Conservation (phyloP, 2,113 vertebrate species). For the Butastur rufipennis region DNA sequence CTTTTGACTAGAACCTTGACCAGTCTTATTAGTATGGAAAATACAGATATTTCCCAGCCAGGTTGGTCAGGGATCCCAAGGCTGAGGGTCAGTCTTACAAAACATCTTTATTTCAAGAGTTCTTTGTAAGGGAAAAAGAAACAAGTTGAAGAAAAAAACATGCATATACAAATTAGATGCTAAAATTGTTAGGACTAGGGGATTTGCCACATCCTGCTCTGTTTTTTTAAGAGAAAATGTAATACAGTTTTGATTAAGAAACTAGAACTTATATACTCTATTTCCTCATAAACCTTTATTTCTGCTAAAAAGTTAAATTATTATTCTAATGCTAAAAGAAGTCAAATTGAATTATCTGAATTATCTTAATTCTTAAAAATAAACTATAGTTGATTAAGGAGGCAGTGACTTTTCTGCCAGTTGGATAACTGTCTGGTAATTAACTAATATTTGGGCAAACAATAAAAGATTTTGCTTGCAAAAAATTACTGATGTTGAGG, state of each 20-base stretch:
- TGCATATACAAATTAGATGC: background rate
- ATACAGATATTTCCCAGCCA: background rate
- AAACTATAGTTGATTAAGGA: background rate
- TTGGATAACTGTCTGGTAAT: background rate
- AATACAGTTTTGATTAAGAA: background rate
- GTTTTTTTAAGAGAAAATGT: background rate
- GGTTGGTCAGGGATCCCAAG: background rate
- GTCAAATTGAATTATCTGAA: background rate
- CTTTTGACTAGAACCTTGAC: background rate
- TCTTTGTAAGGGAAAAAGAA: background rate
- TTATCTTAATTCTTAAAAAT: background rate
- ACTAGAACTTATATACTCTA: background rate
- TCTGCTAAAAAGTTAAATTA: background rate
- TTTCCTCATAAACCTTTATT: background rate
- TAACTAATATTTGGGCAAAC: background rate
- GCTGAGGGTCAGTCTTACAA: background rate
- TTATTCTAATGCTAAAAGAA: background rate
- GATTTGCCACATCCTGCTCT: background rate
- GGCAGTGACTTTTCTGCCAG: background rate
- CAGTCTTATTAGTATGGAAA: background rate
- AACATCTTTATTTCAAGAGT: background rate
- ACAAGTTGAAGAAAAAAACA: background rate
- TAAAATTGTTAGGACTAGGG: background rate
- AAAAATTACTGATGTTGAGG: background rate
- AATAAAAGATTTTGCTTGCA: background rate